These are phyloP conservation scores for Esox niger DNA, from an alignment of 2,113 vertebrate species.

Conservation along the genomic window DNA sequence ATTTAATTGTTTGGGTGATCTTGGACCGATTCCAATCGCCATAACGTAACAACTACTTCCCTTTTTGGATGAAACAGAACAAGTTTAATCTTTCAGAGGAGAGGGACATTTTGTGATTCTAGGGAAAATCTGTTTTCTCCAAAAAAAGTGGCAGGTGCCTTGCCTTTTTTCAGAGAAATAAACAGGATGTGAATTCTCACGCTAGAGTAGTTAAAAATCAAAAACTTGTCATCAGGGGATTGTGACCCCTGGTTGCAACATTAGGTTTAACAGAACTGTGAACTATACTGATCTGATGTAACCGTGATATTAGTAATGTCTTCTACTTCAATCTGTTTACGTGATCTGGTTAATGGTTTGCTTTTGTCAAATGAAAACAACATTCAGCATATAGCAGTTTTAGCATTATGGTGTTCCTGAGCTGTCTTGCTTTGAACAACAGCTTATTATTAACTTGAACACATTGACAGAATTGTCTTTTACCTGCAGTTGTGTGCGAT, in stretches of 20 bases:
- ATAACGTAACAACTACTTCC: neutral
- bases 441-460: no score
- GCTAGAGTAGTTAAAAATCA: neutral
- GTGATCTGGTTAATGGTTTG: no score
- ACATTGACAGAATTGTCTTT: neutral
- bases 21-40: neutral
- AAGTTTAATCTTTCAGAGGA: no score
- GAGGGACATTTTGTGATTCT: neutral
- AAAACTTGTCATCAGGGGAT: neutral
- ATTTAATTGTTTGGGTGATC: neutral
- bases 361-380: no score
- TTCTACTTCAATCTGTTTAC: no score
- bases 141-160: neutral
- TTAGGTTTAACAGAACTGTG: no score
- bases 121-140: neutral
- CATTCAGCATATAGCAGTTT: no score
- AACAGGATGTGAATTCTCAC: constrained; percentile 3
- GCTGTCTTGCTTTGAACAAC: no score
- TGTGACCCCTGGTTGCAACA: neutral
- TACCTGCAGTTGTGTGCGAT: constrained; percentile 71
- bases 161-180: neutral
- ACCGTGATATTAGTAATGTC: no score
- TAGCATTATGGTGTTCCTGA: no score
- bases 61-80: no score
- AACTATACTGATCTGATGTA: no score